Base-by-base conservation (phyloP, 2,113 vertebrate species). In the Euleptes europaea region DNA sequence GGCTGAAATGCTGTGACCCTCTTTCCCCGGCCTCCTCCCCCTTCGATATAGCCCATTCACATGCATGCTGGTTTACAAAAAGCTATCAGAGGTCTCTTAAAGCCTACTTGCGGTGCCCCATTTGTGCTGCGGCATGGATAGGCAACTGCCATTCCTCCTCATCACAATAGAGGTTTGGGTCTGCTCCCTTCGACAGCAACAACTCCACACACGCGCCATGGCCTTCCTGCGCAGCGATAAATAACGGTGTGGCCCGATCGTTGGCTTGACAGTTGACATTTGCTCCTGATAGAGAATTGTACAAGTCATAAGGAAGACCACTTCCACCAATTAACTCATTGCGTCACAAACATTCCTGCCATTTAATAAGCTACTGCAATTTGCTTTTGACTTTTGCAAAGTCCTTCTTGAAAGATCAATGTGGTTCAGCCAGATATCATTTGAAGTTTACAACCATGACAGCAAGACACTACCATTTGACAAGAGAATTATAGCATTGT, bases 201-300 rank as follows among this genome's bases (percentile, higher is more conserved):
- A 97, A 86, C 2, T 97, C 95, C 93, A 98, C 97, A 51, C 98
- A 98, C 0, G 89, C 47, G 1, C 78, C 12, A 44, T 99, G 97
- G n/a, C 98, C 98, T 89, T 99, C 98, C 91, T 99, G 99, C 0
- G 97, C 96, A n/a, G 98, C 97, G 12, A 99, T 98, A 86, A 99
- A 95, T 84, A 99, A 95, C 0, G 99, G 98, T 0, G 98, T 98
- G 79, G 98, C 98, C 90, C 95, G 95, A 93, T 99, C 98, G 11
- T 94, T 95, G 14, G 98, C 98, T 88, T 98, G 98, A 82, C 95
- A 95, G 95, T 98, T 98, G 80, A 98, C 92, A 0, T 96, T 94
- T 28, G 98, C 98, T 72, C 98, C 99, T 99, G 83, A 71, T 44
- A 86, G 91, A 89, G 84, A 94, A 85, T 79, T 79, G 28, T 9